Base-by-base conservation (phyloP, 1,140 invertebrate species). In the Idris sp. region DNA sequence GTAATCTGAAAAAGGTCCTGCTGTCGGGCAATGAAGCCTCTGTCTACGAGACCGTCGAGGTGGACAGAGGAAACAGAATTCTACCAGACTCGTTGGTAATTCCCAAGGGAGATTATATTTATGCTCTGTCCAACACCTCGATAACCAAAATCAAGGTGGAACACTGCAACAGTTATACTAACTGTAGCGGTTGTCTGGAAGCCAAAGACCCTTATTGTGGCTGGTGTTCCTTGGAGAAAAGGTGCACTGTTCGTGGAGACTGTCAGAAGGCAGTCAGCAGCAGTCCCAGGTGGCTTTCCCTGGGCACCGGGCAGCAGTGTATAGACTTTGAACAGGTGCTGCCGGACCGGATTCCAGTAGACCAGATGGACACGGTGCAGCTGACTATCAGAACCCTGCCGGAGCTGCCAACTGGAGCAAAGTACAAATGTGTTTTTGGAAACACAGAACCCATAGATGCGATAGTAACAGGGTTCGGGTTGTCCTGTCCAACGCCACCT, bases 181-280 rank as follows among this genome's bases (percentile, higher is more conserved):
- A 96, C 71, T 99, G 98, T 87, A 94, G 92, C 2, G 89, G 92
- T 8, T 99, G 98, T 86, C 89, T 98, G 5, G 94, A 94, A 81
- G 96, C 96, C 0, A 92, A 92, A 78, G 97, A 99, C 89, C 97
- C 98, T 1, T 98, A 98, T 81, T 99, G 98, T 88, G 97, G 97
- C 7, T 99, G 97, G 97, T 99, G 97, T 88, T 97, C 97, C 0
- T 86, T 98, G 54, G 96, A 99, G 84, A 98, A 97, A 88, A 91
- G 92, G 43, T 97, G 96, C 83, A 97, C 95, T 0, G 90, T 97
- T 0, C 91, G 95, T 75, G 92, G 90, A 65, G 94, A 94, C 33
- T 97, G 96, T 84, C 94, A 96, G 80, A 95, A 97, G 86, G 95
- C 96, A 31, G 71, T 71, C 1, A 95, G 93, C 46, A 95, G 95